phyloP scores from a whole-genome alignment of 2,113 vertebrate genomes.

The Platysternon megacephalum region DNA sequence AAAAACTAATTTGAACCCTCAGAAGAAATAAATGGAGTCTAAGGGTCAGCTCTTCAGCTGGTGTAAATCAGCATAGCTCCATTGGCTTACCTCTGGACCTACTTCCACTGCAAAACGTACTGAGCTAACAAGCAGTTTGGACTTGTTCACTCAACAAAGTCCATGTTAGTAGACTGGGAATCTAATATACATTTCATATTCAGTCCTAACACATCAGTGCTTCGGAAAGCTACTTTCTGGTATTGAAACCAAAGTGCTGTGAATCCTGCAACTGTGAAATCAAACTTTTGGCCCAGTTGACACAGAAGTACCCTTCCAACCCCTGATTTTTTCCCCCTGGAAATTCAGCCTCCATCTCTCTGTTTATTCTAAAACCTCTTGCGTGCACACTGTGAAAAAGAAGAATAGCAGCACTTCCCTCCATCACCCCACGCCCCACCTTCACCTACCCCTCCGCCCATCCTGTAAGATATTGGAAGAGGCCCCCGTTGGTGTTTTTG shows the following conservation, averaged over 20 bases:
- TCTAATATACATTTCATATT: rapidly evolving
- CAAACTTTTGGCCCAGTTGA: neutral
- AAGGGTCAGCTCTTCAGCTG: neutral
- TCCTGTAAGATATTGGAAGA: neutral
- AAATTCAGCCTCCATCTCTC: neutral
- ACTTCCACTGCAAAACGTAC: neutral
- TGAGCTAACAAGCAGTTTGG: rapidly evolving
- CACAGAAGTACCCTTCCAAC: neutral
- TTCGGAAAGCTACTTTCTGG: rapidly evolving
- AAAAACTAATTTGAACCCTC: rapidly evolving
- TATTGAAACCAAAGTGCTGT: neutral
- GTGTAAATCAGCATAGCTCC: neutral
- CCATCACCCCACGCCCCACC: neutral
- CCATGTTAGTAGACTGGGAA: neutral
- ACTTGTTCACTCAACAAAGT: neutral
- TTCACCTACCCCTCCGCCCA: rapidly evolving
- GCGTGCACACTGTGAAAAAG: rapidly evolving
- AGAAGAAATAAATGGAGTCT: neutral
- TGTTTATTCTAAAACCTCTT: rapidly evolving
- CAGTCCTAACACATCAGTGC: neutral
- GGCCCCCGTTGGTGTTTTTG: neutral
- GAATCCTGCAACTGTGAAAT: rapidly evolving
- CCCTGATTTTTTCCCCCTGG: rapidly evolving
- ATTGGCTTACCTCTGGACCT: neutral
- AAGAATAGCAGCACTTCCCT: neutral